Evolutionary conservation across 2,797 vertebrate genomes (phyloP).

Genomic region (Phrynocephalus forsythii): DNA sequence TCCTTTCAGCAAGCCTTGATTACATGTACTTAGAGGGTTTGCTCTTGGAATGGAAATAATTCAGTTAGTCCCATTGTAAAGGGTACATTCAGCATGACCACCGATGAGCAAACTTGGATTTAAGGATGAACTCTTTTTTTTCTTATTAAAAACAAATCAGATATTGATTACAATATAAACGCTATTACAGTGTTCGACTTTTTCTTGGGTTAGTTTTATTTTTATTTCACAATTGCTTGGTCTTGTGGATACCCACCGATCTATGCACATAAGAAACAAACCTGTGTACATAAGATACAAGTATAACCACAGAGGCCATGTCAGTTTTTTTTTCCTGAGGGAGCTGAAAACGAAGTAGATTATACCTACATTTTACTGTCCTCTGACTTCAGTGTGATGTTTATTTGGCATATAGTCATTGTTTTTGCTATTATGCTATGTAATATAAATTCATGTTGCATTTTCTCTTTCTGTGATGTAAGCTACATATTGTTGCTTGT

Average conservation of each 20-base stretch:
- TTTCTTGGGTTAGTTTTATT: conserved; percentile 10
- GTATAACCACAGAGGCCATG: neutral
- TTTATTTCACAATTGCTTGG: neutral
- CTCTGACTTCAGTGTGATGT: conserved; percentile 40
- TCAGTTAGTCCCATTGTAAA: neutral
- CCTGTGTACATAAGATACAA: conserved; percentile 9
- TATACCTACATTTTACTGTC: conserved; percentile 26
- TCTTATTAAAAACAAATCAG: conserved; percentile 18
- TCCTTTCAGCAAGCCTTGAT: neutral
- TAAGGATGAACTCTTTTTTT: neutral
- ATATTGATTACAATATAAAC: neutral
- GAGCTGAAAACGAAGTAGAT: conserved; percentile 18
- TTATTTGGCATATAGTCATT: conserved; percentile 56
- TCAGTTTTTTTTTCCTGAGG: conserved; percentile 20
- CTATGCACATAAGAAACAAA: conserved; percentile 6
- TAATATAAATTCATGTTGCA: conserved; percentile 64
- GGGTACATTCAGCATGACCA: conserved; percentile 13
- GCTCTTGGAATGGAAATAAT: neutral
- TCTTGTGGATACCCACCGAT: neutral
- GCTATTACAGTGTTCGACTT: neutral
- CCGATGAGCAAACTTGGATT: neutral
- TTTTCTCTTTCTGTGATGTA: conserved; percentile 72
- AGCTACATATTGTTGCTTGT: conserved; percentile 76
- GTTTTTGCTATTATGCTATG: conserved; percentile 61
- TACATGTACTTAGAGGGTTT: neutral